A percentile compares a stretch with the other conserved stretches of the same genome.
Evolutionary conservation across 2,888 invertebrate species (phyloP).

Genomic region (Thalpophila matura): DNA sequence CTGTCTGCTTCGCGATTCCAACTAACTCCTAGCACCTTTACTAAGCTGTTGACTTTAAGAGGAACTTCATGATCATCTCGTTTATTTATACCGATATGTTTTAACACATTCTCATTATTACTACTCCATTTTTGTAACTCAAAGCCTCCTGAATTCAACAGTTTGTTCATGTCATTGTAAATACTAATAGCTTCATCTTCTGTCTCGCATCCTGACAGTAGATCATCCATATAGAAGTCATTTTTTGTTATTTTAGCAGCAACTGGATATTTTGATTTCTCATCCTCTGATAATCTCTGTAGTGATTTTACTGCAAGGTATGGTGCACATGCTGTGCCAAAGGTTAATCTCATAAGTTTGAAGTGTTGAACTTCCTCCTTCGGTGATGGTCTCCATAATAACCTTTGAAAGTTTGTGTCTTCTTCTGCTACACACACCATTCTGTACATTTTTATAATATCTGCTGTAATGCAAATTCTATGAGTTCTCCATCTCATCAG

Average conservation of each 20-base stretch:
- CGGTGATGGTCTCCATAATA: too few species aligned
- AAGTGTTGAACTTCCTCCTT: conserved; percentile 7
- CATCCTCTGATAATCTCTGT: conserved; percentile 35
- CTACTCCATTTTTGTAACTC: conserved; percentile 55
- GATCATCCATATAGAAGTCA: conserved; percentile 47
- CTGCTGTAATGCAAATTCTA: too few species aligned
- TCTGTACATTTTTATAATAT: too few species aligned
- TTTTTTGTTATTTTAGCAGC: conserved; percentile 37
- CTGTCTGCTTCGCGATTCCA: conserved; percentile 16
- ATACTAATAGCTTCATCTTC: conserved; percentile 45
- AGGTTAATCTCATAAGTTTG: conserved; percentile 9
- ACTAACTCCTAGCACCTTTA: conserved; percentile 20
- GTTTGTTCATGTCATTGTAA: conserved; percentile 44
- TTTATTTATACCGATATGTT: conserved; percentile 4
- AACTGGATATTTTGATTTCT: conserved; percentile 21
- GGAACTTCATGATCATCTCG: background rate
- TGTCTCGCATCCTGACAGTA: conserved; percentile 28
- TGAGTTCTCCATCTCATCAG: too few species aligned
- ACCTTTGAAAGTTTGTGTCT: too few species aligned
- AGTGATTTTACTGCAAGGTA: conserved; percentile 23
- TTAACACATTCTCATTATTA: conserved; percentile 29
- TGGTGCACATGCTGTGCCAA: conserved; percentile 15
- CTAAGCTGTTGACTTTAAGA: background rate
- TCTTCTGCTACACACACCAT: too few species aligned
- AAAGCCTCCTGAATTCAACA: conserved; percentile 52